Conservation (phyloP, 2,797 vertebrate species). For the Ctenopoma multispine region DNA sequence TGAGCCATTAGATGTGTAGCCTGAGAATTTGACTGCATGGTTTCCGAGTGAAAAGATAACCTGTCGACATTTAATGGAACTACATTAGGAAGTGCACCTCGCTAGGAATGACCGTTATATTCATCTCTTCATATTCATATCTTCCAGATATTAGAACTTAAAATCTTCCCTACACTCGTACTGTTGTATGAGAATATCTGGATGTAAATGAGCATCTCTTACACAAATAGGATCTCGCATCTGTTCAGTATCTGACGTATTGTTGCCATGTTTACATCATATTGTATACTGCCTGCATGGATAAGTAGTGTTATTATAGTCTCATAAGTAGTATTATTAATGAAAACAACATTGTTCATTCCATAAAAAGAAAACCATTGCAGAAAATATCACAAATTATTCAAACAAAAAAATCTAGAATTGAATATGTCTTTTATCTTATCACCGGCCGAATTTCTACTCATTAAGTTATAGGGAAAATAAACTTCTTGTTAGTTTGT, state of each 20-base stretch:
- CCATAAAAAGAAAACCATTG: conserved; percentile 30
- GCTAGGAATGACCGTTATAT: neutral
- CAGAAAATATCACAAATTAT: conserved; percentile 9
- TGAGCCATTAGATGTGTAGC: conserved; percentile 43
- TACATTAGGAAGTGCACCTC: conserved; percentile 17
- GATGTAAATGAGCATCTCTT: neutral
- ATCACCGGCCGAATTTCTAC: conserved; percentile 11
- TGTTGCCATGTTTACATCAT: conserved; percentile 3
- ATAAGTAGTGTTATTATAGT: conserved; percentile 1
- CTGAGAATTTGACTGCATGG: conserved; percentile 41
- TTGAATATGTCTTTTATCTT: neutral
- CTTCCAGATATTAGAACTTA: neutral
- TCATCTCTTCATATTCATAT: no score
- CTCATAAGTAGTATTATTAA: conserved; percentile 9
- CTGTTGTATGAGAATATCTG: neutral
- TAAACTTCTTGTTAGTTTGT: neutral
- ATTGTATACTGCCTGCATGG: neutral
- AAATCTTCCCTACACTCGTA: conserved; percentile 12
- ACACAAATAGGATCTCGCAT: conserved; percentile 9
- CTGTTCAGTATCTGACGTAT: conserved; percentile 12
- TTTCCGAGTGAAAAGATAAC: conserved; percentile 24
- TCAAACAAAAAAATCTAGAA: conserved; percentile 14
- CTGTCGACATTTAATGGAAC: conserved; percentile 24
- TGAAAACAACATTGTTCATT: conserved; percentile 1
- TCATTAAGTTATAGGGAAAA: conserved; percentile 10